Percentiles rank a stretch among this genome's conserved stretches.
Conservation (phyloP, 2,797 vertebrate genomes). For the Crocidura indochinensis region DNA sequence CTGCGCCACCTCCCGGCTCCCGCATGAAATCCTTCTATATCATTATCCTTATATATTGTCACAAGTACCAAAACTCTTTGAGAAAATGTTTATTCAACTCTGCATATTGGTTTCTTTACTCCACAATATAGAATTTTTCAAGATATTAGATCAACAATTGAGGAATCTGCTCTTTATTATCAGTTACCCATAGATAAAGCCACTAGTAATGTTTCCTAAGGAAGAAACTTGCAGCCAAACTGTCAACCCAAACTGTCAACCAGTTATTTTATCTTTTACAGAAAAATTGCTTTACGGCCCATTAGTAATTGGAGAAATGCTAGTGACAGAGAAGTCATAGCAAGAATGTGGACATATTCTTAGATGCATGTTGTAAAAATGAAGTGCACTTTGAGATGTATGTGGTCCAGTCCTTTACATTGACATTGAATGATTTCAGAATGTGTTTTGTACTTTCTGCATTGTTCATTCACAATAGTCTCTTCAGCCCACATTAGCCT, state of each 20-base stretch:
- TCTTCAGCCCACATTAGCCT: neutral
- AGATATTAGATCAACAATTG: neutral
- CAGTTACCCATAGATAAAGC: neutral
- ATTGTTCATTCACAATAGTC: neutral
- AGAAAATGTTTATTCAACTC: too few species aligned
- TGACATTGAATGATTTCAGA: neutral
- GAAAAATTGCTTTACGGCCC: neutral
- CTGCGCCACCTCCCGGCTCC: too few species aligned
- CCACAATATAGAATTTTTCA: neutral
- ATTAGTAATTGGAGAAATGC: neutral
- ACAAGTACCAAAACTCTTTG: neutral
- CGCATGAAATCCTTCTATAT: neutral
- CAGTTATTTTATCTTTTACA: neutral
- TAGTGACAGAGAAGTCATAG: neutral
- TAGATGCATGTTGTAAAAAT: neutral
- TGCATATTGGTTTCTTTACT: neutral
- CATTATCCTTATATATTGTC: neutral
- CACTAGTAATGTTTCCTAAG: neutral
- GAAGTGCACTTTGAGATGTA: neutral
- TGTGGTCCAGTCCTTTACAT: neutral
- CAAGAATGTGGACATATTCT: neutral
- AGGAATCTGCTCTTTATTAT: neutral
- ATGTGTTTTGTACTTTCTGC: neutral
- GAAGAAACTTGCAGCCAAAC: neutral
- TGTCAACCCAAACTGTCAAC: neutral